A percentile compares a stretch with the other conserved stretches of the same genome.
Evolutionary conservation across 1,140 invertebrate genomes (phyloP).

Genomic region (Lordiphosa collinella): DNA sequence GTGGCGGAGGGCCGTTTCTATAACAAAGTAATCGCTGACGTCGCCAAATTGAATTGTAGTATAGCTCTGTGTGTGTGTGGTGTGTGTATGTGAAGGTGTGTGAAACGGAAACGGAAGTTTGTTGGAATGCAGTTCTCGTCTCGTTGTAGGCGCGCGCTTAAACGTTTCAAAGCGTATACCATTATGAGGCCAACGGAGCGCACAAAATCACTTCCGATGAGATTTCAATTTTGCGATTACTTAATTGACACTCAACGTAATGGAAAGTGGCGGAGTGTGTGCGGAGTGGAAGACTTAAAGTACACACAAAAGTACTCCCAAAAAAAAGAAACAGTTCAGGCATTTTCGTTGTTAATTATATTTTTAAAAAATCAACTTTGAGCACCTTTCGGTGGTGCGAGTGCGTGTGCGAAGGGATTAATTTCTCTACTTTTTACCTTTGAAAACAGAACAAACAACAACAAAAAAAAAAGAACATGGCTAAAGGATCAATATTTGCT

Average conservation of each 20-base stretch:
- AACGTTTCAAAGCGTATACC: slow-evolving; percentile 26
- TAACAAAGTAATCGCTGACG: slow-evolving; percentile 36
- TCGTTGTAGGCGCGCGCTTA: slow-evolving; percentile 16
- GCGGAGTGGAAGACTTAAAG: background rate
- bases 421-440: background rate
- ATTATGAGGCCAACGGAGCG: slow-evolving; percentile 51
- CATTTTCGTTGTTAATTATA: too few species aligned
- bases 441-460: too few species aligned
- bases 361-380: too few species aligned
- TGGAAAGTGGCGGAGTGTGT: slow-evolving; percentile 37
- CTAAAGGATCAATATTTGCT: slow-evolving; percentile 41
- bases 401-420: background rate
- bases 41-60: slow-evolving; percentile 32
- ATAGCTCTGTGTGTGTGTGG: background rate
- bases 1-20: background rate
- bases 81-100: slow-evolving; percentile 17
- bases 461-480: background rate
- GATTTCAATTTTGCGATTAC: slow-evolving; percentile 75
- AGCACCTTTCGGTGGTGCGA: too few species aligned
- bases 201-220: slow-evolving; percentile 76
- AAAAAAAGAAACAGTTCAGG: background rate
- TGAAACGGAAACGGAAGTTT: slow-evolving; percentile 68
- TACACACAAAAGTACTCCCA: slow-evolving; percentile 1
- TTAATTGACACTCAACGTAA: slow-evolving; percentile 75
- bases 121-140: slow-evolving; percentile 58